Evolutionary conservation across 1,140 invertebrate genomes (phyloP).

Genomic region (Drosophila jambulina): DNA sequence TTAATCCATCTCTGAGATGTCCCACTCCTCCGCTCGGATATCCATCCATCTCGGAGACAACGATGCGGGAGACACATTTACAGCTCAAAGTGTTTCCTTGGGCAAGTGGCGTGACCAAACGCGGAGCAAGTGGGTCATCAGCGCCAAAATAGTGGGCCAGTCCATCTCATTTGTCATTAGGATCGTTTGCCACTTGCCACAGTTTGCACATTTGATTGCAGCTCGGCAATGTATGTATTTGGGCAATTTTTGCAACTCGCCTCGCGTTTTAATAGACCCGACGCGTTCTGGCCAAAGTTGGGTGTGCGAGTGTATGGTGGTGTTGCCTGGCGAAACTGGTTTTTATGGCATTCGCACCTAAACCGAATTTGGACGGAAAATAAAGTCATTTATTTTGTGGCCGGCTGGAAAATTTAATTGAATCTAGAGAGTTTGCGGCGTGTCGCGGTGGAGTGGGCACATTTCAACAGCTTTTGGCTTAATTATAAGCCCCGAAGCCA

Average conservation of each 20-base stretch:
- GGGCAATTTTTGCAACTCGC: slow-evolving; percentile 51
- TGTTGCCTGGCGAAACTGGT: slow-evolving; percentile 27
- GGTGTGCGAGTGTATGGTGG: slow-evolving; percentile 9
- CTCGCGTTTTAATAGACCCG: slow-evolving; percentile 36
- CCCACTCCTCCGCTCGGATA: slow-evolving; percentile 17
- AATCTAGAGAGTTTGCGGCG: slow-evolving; percentile 29
- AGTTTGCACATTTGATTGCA: slow-evolving; percentile 56
- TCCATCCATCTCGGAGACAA: slow-evolving; percentile 45
- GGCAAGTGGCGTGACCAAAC: slow-evolving; percentile 54
- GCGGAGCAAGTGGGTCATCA: slow-evolving; percentile 52
- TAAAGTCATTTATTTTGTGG: slow-evolving; percentile 52
- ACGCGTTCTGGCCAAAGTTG: slow-evolving; percentile 44
- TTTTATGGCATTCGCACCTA: slow-evolving; percentile 35
- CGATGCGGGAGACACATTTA: slow-evolving; percentile 47
- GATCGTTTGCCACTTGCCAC: slow-evolving; percentile 48
- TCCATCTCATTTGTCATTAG: slow-evolving; percentile 51
- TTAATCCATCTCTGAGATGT: slow-evolving; percentile 5
- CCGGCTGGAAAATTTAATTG: slow-evolving; percentile 53
- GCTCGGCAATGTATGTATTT: slow-evolving; percentile 34
- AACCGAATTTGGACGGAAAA: slow-evolving; percentile 46
- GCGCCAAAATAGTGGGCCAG: slow-evolving; percentile 46
- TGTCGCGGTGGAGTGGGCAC: slow-evolving; percentile 35
- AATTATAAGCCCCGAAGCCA: slow-evolving; percentile 39
- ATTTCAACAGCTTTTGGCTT: slow-evolving; percentile 58
- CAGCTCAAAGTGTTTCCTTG: slow-evolving; percentile 52